Percentiles rank a stretch among this genome's conserved stretches.
phyloP scores from a whole-genome alignment of 1,140 invertebrate genomes.

The Muscidifurax raptorellus region DNA sequence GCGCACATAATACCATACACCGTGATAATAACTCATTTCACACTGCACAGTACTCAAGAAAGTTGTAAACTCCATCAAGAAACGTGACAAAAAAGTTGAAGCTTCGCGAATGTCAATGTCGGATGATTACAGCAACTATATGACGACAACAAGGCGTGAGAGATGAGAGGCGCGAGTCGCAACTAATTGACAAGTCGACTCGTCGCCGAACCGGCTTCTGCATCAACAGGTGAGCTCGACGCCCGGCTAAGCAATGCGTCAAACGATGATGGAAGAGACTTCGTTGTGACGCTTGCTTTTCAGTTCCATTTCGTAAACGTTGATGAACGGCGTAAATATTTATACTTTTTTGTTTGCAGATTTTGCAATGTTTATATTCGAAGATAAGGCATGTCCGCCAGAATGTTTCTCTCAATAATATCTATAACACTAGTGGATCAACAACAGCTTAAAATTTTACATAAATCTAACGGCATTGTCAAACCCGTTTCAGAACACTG shows the following conservation, averaged over 20 bases:
- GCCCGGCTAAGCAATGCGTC: conserved; percentile 5
- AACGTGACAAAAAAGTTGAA: background rate
- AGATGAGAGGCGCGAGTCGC: background rate
- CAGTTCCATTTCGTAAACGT: background rate
- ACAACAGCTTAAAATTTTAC: background rate
- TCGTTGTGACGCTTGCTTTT: background rate
- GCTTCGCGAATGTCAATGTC: conserved; percentile 39
- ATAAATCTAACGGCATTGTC: background rate
- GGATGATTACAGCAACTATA: background rate
- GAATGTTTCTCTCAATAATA: no score
- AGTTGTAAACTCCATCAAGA: background rate
- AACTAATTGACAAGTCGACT: conserved; percentile 26
- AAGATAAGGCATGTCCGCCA: no score
- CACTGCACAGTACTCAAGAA: background rate
- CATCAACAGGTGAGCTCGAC: conserved; percentile 7
- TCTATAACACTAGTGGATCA: no score
- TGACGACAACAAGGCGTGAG: background rate
- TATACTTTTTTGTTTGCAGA: background rate
- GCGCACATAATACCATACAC: no score
- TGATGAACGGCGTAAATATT: no score
- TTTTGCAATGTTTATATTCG: background rate
- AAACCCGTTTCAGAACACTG: background rate
- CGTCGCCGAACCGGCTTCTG: conserved; percentile 11
- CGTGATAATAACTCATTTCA: background rate
- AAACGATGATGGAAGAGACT: background rate